phyloP scores from a whole-genome alignment of 2,113 vertebrate genomes.

The Mustelus asterias region DNA sequence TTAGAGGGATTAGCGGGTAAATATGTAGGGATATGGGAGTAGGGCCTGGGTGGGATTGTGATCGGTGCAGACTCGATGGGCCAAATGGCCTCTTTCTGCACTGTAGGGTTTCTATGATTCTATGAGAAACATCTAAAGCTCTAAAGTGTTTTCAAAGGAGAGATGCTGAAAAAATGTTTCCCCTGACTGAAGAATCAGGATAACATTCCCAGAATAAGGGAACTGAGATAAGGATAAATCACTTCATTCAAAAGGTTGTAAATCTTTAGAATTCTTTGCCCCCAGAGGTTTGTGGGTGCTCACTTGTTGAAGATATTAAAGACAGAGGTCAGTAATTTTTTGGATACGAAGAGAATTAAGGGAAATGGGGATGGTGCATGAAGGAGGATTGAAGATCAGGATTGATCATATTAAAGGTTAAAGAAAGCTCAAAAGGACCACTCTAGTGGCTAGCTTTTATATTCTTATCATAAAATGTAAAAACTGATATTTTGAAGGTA shows the following conservation, averaged over 20 bases:
- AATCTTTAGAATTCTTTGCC: background rate
- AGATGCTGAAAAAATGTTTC: background rate
- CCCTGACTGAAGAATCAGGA: background rate
- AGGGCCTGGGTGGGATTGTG: too few species aligned
- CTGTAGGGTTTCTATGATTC: too few species aligned
- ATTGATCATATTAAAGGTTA: background rate
- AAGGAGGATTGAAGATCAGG: background rate
- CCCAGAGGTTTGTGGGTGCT: background rate
- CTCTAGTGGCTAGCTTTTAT: background rate
- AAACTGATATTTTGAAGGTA: background rate
- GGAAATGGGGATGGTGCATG: background rate
- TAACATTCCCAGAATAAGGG: background rate
- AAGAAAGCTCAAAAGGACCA: background rate
- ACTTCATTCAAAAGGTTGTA: background rate
- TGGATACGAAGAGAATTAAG: background rate
- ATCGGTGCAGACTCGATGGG: too few species aligned
- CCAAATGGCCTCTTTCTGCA: too few species aligned
- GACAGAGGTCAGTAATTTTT: background rate
- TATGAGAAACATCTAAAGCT: background rate
- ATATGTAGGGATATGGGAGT: too few species aligned
- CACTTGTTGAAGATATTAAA: background rate
- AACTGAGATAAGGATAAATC: background rate
- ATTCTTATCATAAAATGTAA: background rate
- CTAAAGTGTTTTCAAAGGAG: background rate
- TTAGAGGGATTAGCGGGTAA: too few species aligned